phyloP scores from a whole-genome alignment of 2,113 vertebrate species.

The Gallinago media region DNA sequence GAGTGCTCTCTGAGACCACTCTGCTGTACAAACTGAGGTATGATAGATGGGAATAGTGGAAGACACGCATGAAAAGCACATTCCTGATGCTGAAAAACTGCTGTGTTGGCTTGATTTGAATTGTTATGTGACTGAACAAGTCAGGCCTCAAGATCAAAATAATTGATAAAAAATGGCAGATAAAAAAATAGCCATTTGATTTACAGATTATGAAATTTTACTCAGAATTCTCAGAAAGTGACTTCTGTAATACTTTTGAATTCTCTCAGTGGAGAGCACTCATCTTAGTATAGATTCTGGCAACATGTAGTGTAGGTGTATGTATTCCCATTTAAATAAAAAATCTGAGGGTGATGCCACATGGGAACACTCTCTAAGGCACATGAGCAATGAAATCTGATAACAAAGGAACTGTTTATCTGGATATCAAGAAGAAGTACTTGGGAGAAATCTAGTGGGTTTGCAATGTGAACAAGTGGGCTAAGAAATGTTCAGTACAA shows the following conservation, averaged over 20 bases:
- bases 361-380: neutral
- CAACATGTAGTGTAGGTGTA: neutral
- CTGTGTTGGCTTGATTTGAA: neutral
- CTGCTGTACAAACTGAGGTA: neutral
- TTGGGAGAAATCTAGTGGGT: neutral
- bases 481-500: neutral
- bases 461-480: neutral
- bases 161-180: neutral
- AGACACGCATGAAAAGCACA: rapidly evolving
- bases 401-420: neutral
- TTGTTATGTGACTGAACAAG: neutral
- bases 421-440: neutral
- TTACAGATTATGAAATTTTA: neutral
- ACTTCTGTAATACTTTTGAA: neutral
- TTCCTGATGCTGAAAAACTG: neutral
- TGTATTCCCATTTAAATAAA: neutral
- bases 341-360: neutral
- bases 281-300: neutral
- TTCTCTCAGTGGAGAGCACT: neutral
- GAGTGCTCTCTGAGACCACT: neutral
- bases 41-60: neutral
- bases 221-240: neutral
- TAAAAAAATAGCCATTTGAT: neutral
- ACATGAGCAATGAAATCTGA: rapidly evolving
- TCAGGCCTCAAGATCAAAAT: neutral